These are phyloP conservation scores for Pocillopora meandrina DNA, from an alignment of 92 coral and sea anemone genomes.

Conservation along the genomic window DNA sequence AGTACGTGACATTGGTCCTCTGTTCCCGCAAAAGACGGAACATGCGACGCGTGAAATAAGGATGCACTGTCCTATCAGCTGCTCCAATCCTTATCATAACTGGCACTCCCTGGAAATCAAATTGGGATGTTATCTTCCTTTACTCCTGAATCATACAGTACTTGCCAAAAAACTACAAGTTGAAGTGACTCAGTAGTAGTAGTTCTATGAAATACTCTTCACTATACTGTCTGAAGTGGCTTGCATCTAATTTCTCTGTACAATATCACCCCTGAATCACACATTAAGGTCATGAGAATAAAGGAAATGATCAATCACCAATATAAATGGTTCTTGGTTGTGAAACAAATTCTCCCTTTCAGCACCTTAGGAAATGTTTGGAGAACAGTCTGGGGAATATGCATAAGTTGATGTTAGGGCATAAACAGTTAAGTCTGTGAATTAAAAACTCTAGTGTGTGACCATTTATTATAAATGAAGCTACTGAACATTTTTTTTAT, in stretches of 20 bases:
- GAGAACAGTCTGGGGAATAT: too few relatives aligned
- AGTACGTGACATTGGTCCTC: conserved; percentile 84
- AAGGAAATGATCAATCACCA: too few relatives aligned
- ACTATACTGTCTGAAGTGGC: background rate
- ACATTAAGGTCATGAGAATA: too few relatives aligned
- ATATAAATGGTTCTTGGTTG: too few relatives aligned
- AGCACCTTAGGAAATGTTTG: too few relatives aligned
- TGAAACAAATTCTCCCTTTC: too few relatives aligned
- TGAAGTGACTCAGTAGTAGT: background rate
- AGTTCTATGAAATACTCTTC: background rate
- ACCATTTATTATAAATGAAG: too few relatives aligned
- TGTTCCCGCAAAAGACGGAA: conserved; percentile 87
- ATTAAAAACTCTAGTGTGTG: background rate
- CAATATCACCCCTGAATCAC: too few relatives aligned
- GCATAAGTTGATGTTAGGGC: too few relatives aligned
- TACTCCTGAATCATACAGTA: background rate
- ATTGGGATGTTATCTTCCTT: background rate
- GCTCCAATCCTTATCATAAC: conserved; percentile 91
- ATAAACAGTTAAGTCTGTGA: background rate
- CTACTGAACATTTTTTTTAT: background rate
- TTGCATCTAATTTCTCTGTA: too few relatives aligned
- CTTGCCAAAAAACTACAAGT: background rate
- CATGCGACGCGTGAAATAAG: conserved; percentile 96
- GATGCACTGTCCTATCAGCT: conserved; percentile 84
- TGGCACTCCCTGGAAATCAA: conserved; percentile 74